Base-by-base conservation (phyloP, 2,888 invertebrate species). In the Entomobrya proxima region DNA sequence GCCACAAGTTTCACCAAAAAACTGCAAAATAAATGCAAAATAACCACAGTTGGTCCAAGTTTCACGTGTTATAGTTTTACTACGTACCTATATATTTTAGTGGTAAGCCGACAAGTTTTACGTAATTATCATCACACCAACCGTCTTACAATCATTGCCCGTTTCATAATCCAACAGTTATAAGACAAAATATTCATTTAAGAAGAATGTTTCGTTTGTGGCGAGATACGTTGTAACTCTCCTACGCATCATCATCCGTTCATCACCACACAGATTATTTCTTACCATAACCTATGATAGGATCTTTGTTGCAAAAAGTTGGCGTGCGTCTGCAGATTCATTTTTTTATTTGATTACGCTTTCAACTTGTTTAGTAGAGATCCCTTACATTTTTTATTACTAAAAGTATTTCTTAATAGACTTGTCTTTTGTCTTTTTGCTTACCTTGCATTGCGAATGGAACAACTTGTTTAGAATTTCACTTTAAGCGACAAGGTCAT, bases 401-500 rank as follows among this genome's bases (percentile, higher is more conserved):
- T 32, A 37, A 21, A 37, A 35, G 11, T 37, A 67, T 67, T 67
- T 35, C 67, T 67, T 67, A 67, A 67, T 67, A 37, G 5, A 18
- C 21, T 37, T 32, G 37, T 67, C 37, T 67, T 67, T 37, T 32
- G 37, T 67, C 37, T 67, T 67, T 67, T 67, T 67, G 67, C 37
- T 67, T 67, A 67, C 37, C 9, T 11, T 67, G 37, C n/a, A n/a
- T 67, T 24, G 37, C 37, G 18, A 35, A 64, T 69, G 69, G 50
- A 52, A 35, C 69, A 55, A 79, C 79, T 55, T 78, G 67, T 64
- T 69, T 79, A 52, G 79, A 52, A 69, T 79, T 79, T 79, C 79
- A 27, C 79, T 69, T 79, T 37, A 58, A 75, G 44, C 35, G 79
- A 47, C 79, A 79, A 79, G 79, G 79, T 79, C 79, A 79, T 69